phyloP scores from a whole-genome alignment of 2,797 vertebrate genomes.

The Gouania willdenowi region DNA sequence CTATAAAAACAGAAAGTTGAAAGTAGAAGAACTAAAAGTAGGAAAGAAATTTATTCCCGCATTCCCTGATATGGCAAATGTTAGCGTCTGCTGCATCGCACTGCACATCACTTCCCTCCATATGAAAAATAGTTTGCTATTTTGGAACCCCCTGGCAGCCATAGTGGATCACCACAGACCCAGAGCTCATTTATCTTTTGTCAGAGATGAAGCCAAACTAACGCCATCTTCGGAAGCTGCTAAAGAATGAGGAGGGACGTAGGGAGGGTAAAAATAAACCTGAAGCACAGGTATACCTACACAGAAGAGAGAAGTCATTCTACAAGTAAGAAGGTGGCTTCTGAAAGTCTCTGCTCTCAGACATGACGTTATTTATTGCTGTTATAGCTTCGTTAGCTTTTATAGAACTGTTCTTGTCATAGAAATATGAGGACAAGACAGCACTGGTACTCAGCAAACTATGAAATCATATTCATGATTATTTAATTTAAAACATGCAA shows the following conservation, averaged over 20 bases:
- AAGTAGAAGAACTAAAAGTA: constrained; percentile 69
- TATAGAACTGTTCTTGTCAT: constrained; percentile 15
- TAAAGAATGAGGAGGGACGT: constrained; percentile 92
- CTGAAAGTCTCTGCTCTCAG: constrained; percentile 68
- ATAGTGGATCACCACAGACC: constrained; percentile 95
- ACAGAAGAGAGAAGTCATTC: constrained; percentile 82
- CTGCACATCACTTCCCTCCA: constrained; percentile 93
- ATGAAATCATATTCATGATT: constrained; percentile 19
- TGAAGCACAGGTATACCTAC: constrained; percentile 82
- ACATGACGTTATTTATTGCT: constrained; percentile 52
- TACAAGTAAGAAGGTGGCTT: constrained; percentile 85
- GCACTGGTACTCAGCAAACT: constrained; percentile 2
- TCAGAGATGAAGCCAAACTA: constrained; percentile 98
- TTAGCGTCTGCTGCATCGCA: constrained; percentile 92
- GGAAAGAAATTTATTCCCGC: constrained; percentile 84
- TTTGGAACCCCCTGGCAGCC: constrained; percentile 99
- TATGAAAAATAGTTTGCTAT: constrained; percentile 99
- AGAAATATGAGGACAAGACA: constrained; percentile 7
- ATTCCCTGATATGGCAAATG: constrained; percentile 84
- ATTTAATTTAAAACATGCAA: constrained; percentile 9
- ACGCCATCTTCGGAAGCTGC: constrained; percentile 92
- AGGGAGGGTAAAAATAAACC: constrained; percentile 94
- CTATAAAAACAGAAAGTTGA: constrained; percentile 62
- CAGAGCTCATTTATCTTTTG: constrained; percentile 99
- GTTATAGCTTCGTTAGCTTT: constrained; percentile 18